Evolutionary conservation across 2,113 vertebrate species (phyloP).

Genomic region (Eira barbara): DNA sequence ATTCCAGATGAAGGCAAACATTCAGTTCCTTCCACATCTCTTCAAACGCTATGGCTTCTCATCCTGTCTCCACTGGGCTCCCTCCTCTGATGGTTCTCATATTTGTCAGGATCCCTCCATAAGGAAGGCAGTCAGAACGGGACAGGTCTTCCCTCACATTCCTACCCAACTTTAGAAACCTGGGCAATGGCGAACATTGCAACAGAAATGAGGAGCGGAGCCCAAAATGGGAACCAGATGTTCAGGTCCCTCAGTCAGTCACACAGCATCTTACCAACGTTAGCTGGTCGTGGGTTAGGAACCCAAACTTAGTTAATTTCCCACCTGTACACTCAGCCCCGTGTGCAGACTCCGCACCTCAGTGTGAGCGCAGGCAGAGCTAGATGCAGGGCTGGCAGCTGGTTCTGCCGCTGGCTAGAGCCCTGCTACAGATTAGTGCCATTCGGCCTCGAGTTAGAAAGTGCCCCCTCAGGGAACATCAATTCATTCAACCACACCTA

Average conservation of each 20-base stretch:
- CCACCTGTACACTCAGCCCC: not conserved
- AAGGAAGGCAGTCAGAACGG: not conserved
- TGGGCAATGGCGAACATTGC: not conserved
- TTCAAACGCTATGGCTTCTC: not conserved
- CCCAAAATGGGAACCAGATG: not conserved
- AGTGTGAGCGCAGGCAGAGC: not conserved
- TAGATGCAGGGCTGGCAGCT: not conserved
- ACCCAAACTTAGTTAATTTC: not conserved
- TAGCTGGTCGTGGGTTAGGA: not conserved
- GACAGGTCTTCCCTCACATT: not conserved
- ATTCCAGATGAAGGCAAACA: not conserved
- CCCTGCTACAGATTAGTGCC: not conserved
- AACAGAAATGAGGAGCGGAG: not conserved
- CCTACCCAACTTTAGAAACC: not conserved
- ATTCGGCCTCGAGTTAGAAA: not conserved
- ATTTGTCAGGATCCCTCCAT: not conserved
- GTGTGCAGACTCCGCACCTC: not conserved
- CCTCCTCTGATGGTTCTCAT: not conserved
- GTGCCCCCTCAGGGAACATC: not conserved
- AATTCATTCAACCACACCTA: not conserved
- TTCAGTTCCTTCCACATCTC: not conserved
- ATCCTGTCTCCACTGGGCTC: not conserved
- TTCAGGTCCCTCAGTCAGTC: not conserved
- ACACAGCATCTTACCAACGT: not conserved
- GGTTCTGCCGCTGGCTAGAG: not conserved